Evolutionary conservation across 2,797 vertebrate species (phyloP).

Genomic region (Melanogrammus aeglefinus): DNA sequence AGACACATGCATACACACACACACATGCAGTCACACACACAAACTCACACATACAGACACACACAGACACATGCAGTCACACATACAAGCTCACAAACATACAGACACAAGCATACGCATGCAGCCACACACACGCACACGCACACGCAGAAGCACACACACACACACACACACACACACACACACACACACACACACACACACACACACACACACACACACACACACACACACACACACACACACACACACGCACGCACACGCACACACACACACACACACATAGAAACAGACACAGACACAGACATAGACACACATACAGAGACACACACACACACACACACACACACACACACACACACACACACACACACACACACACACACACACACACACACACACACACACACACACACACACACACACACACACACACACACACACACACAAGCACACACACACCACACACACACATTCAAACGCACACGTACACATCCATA

Average conservation of each 20-base stretch:
- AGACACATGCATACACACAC: not conserved
- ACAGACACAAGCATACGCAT: not conserved
- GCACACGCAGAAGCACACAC: not conserved
- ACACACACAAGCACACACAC: no score
- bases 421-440: no score
- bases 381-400: no score
- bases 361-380: no score
- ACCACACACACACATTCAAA: not conserved
- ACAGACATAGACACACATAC: not conserved
- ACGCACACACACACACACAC: not conserved
- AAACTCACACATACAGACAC: slow-evolving; percentile 10
- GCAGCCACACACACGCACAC: not conserved
- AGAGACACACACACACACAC: not conserved
- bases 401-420: no score
- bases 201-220: slow-evolving; percentile 7
- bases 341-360: slow-evolving; percentile 1
- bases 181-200: slow-evolving; percentile 15
- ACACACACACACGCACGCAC: not conserved
- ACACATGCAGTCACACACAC: not conserved
- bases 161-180: not conserved
- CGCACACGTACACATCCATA: no score
- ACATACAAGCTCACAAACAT: slow-evolving; percentile 6
- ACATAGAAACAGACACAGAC: not conserved
- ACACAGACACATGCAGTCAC: slow-evolving; percentile 6
- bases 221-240: not conserved